phyloP scores from a whole-genome alignment of 2,888 invertebrate species.

The Polymixis flavicincta region DNA sequence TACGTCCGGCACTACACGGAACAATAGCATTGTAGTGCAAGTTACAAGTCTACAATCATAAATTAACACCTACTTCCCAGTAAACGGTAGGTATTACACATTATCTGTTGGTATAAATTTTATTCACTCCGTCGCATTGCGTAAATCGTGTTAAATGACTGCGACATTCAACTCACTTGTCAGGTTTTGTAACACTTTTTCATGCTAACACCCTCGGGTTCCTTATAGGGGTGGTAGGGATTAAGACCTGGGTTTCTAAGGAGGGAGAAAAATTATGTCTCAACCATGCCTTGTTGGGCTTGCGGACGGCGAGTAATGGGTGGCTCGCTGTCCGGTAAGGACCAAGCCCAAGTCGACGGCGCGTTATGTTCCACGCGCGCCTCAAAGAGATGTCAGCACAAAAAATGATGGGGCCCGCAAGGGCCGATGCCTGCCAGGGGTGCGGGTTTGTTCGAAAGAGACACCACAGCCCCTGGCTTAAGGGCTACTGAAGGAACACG shows the following conservation, averaged over 20 bases:
- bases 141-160: constrained; percentile 45
- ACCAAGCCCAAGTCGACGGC: too few relatives aligned
- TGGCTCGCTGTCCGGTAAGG: too few relatives aligned
- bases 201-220: constrained; percentile 22
- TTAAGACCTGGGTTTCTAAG: constrained; percentile 8
- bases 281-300: not conserved
- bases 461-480: too few relatives aligned
- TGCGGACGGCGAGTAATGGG: too few relatives aligned
- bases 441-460: too few relatives aligned
- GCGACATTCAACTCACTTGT: constrained; percentile 42
- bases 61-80: constrained; percentile 30
- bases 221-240: not conserved
- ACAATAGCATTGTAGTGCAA: constrained; percentile 7
- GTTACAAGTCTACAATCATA: constrained; percentile 22
- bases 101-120: constrained; percentile 30
- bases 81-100: constrained; percentile 16
- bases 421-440: too few relatives aligned
- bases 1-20: too few relatives aligned
- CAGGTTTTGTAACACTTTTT: constrained; percentile 38
- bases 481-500: too few relatives aligned
- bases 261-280: not conserved
- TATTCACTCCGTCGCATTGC: constrained; percentile 56
- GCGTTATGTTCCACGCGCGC: too few relatives aligned
- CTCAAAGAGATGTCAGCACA: too few relatives aligned
- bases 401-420: too few relatives aligned